Conservation (phyloP, 2,888 invertebrate species). For the Agriopis marginaria region DNA sequence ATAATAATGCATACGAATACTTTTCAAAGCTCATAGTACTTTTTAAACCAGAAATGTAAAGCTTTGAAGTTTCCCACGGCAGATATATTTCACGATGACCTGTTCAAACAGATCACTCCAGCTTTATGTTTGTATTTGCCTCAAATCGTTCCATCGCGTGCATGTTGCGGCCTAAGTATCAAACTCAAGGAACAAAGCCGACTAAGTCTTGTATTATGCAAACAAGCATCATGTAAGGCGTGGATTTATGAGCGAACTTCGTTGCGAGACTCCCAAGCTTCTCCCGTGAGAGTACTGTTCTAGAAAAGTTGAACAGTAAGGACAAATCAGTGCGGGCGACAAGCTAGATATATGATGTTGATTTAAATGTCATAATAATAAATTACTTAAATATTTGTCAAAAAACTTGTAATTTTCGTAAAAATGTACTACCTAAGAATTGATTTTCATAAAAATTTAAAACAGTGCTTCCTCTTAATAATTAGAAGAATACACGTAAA, state of each 20-base stretch:
- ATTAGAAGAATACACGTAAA: no score
- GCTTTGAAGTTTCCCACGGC: neutral
- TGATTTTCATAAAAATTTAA: no score
- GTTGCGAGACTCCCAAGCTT: slow-evolving; percentile 74
- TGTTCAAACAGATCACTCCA: slow-evolving; percentile 11
- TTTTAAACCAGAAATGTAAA: neutral
- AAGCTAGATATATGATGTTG: no score
- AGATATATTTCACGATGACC: slow-evolving; percentile 7
- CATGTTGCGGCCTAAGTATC: slow-evolving; percentile 56
- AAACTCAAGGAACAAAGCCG: slow-evolving; percentile 79
- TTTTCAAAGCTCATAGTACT: neutral
- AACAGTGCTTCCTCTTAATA: no score
- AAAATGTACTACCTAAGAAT: no score
- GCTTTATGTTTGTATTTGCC: slow-evolving; percentile 15
- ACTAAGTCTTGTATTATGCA: slow-evolving; percentile 85
- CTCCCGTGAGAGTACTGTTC: slow-evolving; percentile 68
- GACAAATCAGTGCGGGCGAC: neutral
- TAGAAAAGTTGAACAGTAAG: slow-evolving; percentile 44
- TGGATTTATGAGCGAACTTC: slow-evolving; percentile 85
- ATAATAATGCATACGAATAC: neutral
- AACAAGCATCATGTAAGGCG: slow-evolving; percentile 85
- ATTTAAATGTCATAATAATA: no score
- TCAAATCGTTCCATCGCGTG: slow-evolving; percentile 26
- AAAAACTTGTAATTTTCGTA: no score
- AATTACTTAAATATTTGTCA: no score